A percentile compares a stretch with the other conserved stretches of the same genome.
Evolutionary conservation across 2,113 vertebrate genomes (phyloP).

Genomic region (Canis aureus): DNA sequence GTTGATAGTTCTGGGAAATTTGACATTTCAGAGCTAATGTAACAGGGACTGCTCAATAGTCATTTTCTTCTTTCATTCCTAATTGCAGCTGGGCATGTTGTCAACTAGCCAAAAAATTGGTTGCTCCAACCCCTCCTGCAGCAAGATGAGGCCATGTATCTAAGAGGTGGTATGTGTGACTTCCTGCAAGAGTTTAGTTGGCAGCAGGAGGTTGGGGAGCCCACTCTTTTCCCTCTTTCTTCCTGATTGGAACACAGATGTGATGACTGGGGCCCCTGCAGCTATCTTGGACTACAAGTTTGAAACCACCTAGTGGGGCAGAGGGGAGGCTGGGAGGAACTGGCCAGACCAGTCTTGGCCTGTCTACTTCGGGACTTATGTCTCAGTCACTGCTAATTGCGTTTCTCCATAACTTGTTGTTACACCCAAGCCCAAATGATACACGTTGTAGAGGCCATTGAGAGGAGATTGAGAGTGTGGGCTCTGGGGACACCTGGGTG

Average conservation of each 20-base stretch:
- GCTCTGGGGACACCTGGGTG: not conserved
- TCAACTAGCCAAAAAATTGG: not conserved
- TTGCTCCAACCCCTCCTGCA: not conserved
- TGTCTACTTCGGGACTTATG: not conserved
- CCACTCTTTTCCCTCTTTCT: not conserved
- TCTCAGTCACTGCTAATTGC: not conserved
- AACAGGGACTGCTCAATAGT: not conserved
- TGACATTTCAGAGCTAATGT: not conserved
- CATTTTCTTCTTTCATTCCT: not conserved
- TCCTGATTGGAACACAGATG: not conserved
- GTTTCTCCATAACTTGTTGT: not conserved
- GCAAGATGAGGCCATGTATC: not conserved
- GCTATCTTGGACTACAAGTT: not conserved
- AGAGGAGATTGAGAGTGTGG: not conserved
- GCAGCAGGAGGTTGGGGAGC: not conserved
- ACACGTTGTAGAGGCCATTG: not conserved
- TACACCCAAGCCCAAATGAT: not conserved
- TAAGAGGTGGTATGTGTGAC: not conserved
- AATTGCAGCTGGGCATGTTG: not conserved
- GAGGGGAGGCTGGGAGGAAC: not conserved
- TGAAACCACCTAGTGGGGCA: not conserved
- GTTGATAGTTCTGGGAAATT: not conserved
- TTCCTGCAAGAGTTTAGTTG: not conserved
- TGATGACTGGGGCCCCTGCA: not conserved
- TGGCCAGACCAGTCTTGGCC: not conserved